Evolutionary conservation across 1,140 invertebrate species (phyloP), one percentile per base, ranked within the genome.

Genomic region (Drosophila cardini): DNA sequence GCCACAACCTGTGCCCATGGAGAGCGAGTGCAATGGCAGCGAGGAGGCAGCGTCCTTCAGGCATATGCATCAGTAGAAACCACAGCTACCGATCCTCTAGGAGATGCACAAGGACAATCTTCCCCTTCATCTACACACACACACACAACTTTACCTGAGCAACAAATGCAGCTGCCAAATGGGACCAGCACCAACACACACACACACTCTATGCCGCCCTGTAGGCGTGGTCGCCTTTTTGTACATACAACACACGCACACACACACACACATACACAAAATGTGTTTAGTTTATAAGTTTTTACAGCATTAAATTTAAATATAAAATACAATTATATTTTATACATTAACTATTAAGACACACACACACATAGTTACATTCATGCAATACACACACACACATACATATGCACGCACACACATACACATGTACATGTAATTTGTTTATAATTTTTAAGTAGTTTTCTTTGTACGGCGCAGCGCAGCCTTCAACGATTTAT

Each of bases 1-100:
- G 56, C 3, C 72, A 7, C 79, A 79, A 11, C 65, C 86, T 8
- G 78, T 90, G 71, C 90, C 90, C 56, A 91, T 91, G 90, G 90
- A 91, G 6, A 91, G 90, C 30, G 90, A 91, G 52, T 81, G 78
- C 21, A 78, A 73, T 76, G 78, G 80, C 26, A 71, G 74, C 10
- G 90, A 89, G 7, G 78, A 87, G 10, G 60, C 21, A 26, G 21
- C 81, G 56, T 34, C 62, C 4, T 85, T 75, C 40, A 63, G 80
- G n/a, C 85, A 85, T 42, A 84, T 80, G 85, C 85, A 76, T 34
- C 81, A 90, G 70, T 76, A 87, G 63, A 32, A 15, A 4, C 46
- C n/a, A n/a, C n/a, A n/a, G 7, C 13, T 40, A 46, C 10, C 1
- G 4, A 26, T 16, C 4, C 38, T 52, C 40, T 42, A 26, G 21